Conservation (phyloP, 2,797 vertebrate species). For the Sternotherus odoratus region DNA sequence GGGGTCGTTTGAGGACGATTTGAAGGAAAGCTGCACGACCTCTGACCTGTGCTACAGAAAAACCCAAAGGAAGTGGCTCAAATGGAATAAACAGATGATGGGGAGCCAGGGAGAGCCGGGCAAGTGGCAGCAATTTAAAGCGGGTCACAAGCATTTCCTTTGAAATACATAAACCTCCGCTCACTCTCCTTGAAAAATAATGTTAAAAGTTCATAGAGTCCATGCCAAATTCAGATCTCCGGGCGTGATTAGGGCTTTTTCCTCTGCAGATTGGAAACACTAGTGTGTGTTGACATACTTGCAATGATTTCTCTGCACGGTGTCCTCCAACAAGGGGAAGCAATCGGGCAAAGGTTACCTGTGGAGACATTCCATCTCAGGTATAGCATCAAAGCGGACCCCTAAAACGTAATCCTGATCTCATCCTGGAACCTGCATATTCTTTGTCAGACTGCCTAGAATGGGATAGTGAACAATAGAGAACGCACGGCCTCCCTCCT, state of each 20-base stretch:
- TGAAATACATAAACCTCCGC: background rate
- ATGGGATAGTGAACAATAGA: background rate
- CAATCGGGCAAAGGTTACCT: background rate
- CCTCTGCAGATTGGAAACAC: background rate
- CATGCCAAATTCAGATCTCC: background rate
- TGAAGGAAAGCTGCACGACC: background rate
- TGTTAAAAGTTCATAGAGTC: background rate
- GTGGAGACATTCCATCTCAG: slow-evolving; percentile 17
- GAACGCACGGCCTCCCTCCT: no score
- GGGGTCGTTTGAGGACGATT: background rate
- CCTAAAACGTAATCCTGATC: background rate
- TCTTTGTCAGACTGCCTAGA: background rate
- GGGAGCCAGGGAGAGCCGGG: background rate
- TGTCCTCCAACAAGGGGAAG: background rate
- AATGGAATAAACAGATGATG: background rate
- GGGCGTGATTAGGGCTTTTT: slow-evolving; percentile 1
- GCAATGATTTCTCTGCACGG: background rate
- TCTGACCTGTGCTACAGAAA: background rate
- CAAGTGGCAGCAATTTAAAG: background rate
- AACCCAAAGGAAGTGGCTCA: background rate
- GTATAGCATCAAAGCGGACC: background rate
- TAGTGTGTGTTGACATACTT: background rate
- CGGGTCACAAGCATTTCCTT: background rate
- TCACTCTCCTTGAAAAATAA: background rate
- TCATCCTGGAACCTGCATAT: background rate